phyloP scores from a whole-genome alignment of 2,797 vertebrate species.

The Myotis vivesi region DNA sequence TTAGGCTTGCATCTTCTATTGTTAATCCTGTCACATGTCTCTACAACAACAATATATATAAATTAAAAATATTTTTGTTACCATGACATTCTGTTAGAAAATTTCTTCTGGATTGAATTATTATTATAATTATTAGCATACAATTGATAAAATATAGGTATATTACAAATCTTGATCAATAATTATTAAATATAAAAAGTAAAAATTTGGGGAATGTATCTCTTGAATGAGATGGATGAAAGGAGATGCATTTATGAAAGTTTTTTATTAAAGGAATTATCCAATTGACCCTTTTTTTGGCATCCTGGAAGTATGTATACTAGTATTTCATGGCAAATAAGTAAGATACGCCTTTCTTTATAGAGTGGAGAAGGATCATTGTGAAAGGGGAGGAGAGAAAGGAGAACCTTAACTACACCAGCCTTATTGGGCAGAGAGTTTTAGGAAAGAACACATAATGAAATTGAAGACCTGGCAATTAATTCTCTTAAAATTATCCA shows the following conservation, averaged over 20 bases:
- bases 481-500: constrained; percentile 23
- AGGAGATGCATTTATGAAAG: background rate
- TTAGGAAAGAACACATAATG: background rate
- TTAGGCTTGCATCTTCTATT: background rate
- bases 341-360: background rate
- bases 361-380: background rate
- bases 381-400: background rate
- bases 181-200: constrained; percentile 36
- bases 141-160: background rate
- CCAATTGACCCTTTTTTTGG: background rate
- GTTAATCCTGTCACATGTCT: background rate
- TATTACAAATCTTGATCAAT: constrained; percentile 27
- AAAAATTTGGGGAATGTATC: background rate
- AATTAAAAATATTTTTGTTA: background rate
- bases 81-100: background rate
- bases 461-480: background rate
- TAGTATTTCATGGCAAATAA: background rate
- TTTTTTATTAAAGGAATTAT: background rate
- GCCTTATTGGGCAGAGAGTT: background rate
- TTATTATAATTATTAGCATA: constrained; percentile 14
- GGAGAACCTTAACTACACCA: background rate
- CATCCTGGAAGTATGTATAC: background rate
- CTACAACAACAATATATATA: background rate
- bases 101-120: constrained; percentile 9
- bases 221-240: constrained; percentile 16